Base-by-base conservation (phyloP, 2,797 vertebrate genomes). In the Hypotaenidia okinawae region DNA sequence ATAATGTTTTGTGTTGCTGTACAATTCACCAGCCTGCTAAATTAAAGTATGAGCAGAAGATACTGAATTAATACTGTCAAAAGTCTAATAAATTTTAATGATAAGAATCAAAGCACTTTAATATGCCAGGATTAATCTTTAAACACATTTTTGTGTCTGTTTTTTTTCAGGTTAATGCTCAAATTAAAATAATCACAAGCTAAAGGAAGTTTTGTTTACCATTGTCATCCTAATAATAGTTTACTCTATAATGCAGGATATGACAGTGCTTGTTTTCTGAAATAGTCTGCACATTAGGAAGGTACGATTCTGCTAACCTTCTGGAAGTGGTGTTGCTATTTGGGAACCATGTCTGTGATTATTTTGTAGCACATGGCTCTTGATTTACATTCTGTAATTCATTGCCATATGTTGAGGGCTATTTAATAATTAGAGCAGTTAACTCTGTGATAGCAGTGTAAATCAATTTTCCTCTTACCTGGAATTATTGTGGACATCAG, bases 51-150 rank as follows among this genome's bases (percentile, higher is more conserved):
- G 54, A 41, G 33, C n/a, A 52, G 82, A 87, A 76, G 39, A 80
- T 76, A 96, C 94, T 89, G 70, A 95, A 94, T 95, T 95, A 93
- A 91, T 88, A 37, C 68, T 85, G 63, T 77, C 66, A 83, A 89
- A 94, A 89, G 35, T 94, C 54, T 89, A 89, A 95, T 80, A 84
- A 57, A 93, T 89, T 91, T 78, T 92, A 88, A 89, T 64, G 49
- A 92, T 91, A 89, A 95, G 54, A 92, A 91, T 47, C 18, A 76
- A 83, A 86, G 47, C 35, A 66, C 32, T 78, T 84, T 75, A 92
- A 57, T 84, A 84, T 79, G 58, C 13, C 41, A 75, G 78, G 47
- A 63, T 91, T 88, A 94, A 78, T 93, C 39, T 91, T 91, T 87
- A 84, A 87, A 86, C 24, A 61, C 19, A 51, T 90, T 89, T 90